Evolutionary conservation across 1,140 invertebrate genomes (phyloP), one percentile per base, ranked within the genome.

Genomic region (Pissodes strobi): DNA sequence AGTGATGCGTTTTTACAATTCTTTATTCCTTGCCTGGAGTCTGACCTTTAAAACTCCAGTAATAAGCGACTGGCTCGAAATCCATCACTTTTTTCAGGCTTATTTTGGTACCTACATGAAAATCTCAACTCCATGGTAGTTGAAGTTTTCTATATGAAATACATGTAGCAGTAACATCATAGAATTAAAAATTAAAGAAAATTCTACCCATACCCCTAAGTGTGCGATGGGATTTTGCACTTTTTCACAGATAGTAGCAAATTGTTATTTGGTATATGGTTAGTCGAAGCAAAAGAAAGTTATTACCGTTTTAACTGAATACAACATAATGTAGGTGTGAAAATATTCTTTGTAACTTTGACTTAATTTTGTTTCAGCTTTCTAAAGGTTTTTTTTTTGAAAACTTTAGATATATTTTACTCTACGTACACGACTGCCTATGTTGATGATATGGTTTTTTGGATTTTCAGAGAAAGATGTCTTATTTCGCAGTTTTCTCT

Each of bases 391-490:
- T 2, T 30, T n/a, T n/a, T 5, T 22, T 56, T 27, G 25, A 27
- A 27, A 9, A 27, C 25, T 38, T 39, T 69, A 51, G 56, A 68
- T 60, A 60, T 72, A 41, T 41, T 41, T 41, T 17, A n/a, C 9
- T n/a, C n/a, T n/a, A n/a, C n/a, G n/a, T n/a, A n/a, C n/a, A n/a
- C n/a, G n/a, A n/a, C n/a, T n/a, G n/a, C n/a, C n/a, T n/a, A n/a
- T n/a, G n/a, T n/a, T n/a, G n/a, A n/a, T 9, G 25, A 27, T 5
- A 27, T 27, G 9, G 25, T 27, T 27, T 27, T 27, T 27, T 27
- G 4, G 9, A 27, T 27, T 27, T n/a, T n/a, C n/a, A n/a, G n/a
- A n/a, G n/a, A n/a, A n/a, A n/a, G n/a, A n/a, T n/a, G n/a, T n/a
- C n/a, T n/a, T n/a, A n/a, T n/a, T n/a, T n/a, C n/a, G n/a, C n/a